Evolutionary conservation across 2,888 invertebrate species (phyloP).

Genomic region (Metopia argyrocephala): DNA sequence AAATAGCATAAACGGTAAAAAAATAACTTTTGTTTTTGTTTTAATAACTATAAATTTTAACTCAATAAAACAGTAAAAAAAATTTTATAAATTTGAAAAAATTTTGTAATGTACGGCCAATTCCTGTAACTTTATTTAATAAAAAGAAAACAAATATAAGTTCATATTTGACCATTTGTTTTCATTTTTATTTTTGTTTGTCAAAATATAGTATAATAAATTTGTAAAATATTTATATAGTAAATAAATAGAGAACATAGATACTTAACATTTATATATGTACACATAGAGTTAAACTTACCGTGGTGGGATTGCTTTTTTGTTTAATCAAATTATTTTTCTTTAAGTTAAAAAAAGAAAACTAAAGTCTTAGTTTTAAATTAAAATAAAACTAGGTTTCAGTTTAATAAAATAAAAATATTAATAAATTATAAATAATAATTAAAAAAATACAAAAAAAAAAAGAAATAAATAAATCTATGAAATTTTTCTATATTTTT

Average conservation of each 20-base stretch:
- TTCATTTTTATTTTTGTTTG: constrained; percentile 41
- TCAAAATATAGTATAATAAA: constrained; percentile 39
- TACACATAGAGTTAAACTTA: constrained; percentile 60
- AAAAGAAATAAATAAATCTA: constrained; percentile 14
- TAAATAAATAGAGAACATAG: constrained; percentile 23
- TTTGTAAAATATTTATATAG: constrained; percentile 9
- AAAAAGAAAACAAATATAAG: constrained; percentile 43
- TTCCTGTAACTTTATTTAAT: constrained; percentile 73
- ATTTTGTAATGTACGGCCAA: constrained; percentile 72
- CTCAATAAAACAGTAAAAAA: constrained; percentile 41
- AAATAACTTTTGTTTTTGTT: constrained; percentile 64
- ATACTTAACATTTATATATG: constrained; percentile 63
- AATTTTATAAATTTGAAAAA: constrained; percentile 40
- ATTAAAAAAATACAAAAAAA: constrained; percentile 19
- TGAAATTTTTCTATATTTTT: not conserved
- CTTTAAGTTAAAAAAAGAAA: constrained; percentile 2
- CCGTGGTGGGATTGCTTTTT: constrained; percentile 44
- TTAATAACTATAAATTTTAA: constrained; percentile 9
- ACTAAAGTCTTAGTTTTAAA: constrained; percentile 18
- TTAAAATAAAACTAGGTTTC: constrained; percentile 3
- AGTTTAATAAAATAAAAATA: constrained; percentile 11
- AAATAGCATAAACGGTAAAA: constrained; percentile 63
- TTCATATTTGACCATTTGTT: constrained; percentile 17
- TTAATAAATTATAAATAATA: not conserved
- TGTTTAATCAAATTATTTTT: not conserved